Evolutionary conservation across 2,113 vertebrate species (phyloP).

Genomic region (Crocuta crocuta): DNA sequence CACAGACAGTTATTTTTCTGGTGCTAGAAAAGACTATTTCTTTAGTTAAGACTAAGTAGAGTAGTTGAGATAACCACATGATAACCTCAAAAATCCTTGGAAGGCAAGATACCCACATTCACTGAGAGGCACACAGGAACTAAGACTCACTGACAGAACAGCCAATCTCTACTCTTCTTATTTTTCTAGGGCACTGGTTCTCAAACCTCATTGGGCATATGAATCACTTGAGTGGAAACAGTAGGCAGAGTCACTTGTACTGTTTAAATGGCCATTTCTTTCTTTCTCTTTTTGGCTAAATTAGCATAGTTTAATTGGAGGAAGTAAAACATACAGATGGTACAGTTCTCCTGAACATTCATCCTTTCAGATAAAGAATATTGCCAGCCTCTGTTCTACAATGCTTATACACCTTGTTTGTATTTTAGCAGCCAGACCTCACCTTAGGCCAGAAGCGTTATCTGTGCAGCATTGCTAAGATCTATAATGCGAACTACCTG

Average conservation of each 20-base stretch:
- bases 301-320: not conserved
- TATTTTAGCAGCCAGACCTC: conserved; percentile 85
- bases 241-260: not conserved
- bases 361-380: not conserved
- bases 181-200: not conserved
- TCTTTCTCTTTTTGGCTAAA: not conserved
- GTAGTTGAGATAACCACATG: not conserved
- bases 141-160: not conserved
- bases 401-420: not conserved
- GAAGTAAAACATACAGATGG: not conserved
- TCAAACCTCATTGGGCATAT: not conserved
- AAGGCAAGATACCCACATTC: not conserved
- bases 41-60: conserved; percentile 8
- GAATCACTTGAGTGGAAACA: not conserved
- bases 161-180: not conserved
- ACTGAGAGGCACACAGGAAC: not conserved
- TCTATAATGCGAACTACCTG: conserved; percentile 86
- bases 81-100: not conserved
- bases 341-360: not conserved
- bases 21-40: not conserved
- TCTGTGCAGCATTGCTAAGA: conserved; percentile 85
- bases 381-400: not conserved
- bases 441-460: conserved; percentile 83
- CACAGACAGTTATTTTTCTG: not conserved
- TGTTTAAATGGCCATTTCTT: conserved; percentile 23